phyloP scores from a whole-genome alignment of 2,888 invertebrate genomes.

The Thereva unica region DNA sequence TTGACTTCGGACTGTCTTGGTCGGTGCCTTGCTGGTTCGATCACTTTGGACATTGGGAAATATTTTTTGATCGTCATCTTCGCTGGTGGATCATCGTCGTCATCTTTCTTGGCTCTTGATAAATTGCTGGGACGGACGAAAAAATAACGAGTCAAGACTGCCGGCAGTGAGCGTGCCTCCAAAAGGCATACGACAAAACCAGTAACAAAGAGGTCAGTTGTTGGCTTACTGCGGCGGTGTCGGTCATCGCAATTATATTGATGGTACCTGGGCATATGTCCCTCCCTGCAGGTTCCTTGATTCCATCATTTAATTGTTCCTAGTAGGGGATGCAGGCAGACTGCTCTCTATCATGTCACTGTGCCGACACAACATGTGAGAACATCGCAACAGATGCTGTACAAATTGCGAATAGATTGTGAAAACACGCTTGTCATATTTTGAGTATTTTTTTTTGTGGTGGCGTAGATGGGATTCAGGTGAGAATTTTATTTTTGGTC shows the following conservation, averaged over 20 bases:
- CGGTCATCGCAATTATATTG: slow-evolving; percentile 16
- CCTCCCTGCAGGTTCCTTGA: slow-evolving; percentile 31
- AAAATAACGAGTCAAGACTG: slow-evolving; percentile 7
- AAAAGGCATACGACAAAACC: not conserved
- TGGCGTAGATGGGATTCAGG: no score
- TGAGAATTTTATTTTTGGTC: no score
- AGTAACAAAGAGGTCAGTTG: slow-evolving; percentile 11
- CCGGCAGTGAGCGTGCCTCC: slow-evolving; percentile 15
- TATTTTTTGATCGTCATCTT: slow-evolving; percentile 32
- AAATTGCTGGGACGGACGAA: slow-evolving; percentile 29
- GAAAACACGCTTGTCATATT: no score
- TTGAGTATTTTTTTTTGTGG: no score
- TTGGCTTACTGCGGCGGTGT: not conserved
- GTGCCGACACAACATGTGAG: no score
- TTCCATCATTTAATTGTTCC: slow-evolving; percentile 31
- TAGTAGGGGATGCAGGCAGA: slow-evolving; percentile 25
- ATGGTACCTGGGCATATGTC: slow-evolving; percentile 21
- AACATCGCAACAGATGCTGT: no score
- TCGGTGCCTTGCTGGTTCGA: not conserved
- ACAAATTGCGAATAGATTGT: no score
- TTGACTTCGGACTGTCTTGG: slow-evolving; percentile 1
- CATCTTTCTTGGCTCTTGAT: slow-evolving; percentile 25
- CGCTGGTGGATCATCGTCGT: slow-evolving; percentile 33
- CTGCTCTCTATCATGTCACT: slow-evolving; percentile 24
- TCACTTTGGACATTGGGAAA: slow-evolving; percentile 10